Conservation (phyloP, 1,140 invertebrate species). For the Periplaneta americana region DNA sequence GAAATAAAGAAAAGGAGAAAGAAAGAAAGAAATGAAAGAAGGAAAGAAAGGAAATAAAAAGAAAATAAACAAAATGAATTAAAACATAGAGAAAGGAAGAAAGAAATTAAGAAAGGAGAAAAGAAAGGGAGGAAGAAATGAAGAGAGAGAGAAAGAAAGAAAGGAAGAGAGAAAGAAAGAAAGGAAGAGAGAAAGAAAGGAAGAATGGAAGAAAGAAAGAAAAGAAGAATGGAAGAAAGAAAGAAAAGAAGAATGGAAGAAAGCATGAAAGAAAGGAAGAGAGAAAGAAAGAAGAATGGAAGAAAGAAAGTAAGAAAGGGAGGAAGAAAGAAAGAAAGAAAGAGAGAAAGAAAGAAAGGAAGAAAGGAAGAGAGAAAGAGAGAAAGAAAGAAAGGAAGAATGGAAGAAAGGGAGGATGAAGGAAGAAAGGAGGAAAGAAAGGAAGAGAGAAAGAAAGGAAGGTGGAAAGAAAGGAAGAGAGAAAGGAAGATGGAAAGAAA, state of each 20-base stretch:
- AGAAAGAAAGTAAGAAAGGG: neutral
- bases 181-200: neutral
- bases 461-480: no score
- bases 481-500: no score
- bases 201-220: neutral
- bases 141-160: no score
- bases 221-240: neutral
- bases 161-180: no score
- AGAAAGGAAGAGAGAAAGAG: neutral
- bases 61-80: no score
- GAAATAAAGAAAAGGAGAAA: no score
- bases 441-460: neutral
- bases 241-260: neutral
- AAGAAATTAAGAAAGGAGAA: no score
- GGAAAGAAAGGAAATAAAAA: no score
- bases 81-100: no score
- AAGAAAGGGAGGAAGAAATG: no score
- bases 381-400: neutral
- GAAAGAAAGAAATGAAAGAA: no score
- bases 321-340: neutral
- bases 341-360: neutral
- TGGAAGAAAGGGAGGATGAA: neutral
- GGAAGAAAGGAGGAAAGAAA: neutral
- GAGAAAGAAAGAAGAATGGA: neutral
- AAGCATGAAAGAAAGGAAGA: neutral